Evolutionary conservation across 2,888 invertebrate species (phyloP).

Genomic region (Drosophila paramelanica): DNA sequence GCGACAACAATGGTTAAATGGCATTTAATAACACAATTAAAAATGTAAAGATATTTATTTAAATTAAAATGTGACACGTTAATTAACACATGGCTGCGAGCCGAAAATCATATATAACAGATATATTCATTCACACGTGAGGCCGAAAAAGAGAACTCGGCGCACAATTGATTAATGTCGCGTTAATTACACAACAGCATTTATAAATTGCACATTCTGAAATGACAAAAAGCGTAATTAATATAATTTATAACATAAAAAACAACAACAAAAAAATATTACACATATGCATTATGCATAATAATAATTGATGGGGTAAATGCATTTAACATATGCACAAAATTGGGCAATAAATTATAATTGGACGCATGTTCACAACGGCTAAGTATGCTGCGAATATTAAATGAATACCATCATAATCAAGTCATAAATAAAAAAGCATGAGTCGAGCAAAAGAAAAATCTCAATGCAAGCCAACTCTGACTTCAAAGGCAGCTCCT

Average conservation of each 20-base stretch:
- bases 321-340: slow-evolving; percentile 50
- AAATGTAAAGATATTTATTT: slow-evolving; percentile 6
- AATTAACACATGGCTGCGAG: slow-evolving; percentile 53
- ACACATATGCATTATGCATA: slow-evolving; percentile 37
- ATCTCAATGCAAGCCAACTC: neutral
- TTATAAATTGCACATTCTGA: slow-evolving; percentile 30
- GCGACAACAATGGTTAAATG: neutral
- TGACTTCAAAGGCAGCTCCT: neutral
- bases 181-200: slow-evolving; percentile 58
- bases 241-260: slow-evolving; percentile 59
- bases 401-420: slow-evolving; percentile 3
- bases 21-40: slow-evolving; percentile 13
- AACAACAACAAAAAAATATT: slow-evolving; percentile 4
- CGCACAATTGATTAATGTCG: slow-evolving; percentile 59
- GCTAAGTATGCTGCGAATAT: slow-evolving; percentile 4
- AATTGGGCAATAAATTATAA: slow-evolving; percentile 42
- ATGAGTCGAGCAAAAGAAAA: neutral
- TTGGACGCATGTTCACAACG: slow-evolving; percentile 1
- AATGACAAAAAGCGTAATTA: slow-evolving; percentile 50
- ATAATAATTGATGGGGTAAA: slow-evolving; percentile 49
- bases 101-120: neutral
- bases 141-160: slow-evolving; percentile 4
- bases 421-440: neutral
- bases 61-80: slow-evolving; percentile 31
- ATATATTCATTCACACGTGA: slow-evolving; percentile 2